phyloP scores from a whole-genome alignment of 2,888 invertebrate genomes.

The Calameuta filiformis region DNA sequence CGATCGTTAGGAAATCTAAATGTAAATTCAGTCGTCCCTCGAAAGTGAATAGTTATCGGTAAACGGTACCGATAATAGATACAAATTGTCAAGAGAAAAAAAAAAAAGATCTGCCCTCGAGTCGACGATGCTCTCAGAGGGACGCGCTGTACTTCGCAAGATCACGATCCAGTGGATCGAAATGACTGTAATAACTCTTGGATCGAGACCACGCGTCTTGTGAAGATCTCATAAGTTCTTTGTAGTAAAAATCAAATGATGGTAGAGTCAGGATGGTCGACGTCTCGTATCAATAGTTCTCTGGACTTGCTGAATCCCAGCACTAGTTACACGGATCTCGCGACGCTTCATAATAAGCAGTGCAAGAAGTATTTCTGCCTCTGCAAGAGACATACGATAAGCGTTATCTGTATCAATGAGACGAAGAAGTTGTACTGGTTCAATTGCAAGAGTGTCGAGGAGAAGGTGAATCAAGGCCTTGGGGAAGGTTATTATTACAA shows the following conservation, averaged over 20 bases:
- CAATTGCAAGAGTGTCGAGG: slow-evolving; percentile 59
- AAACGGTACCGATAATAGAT: not conserved
- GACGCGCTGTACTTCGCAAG: not conserved
- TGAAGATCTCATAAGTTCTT: not conserved
- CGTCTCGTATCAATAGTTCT: slow-evolving; percentile 48
- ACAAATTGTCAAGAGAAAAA: not conserved
- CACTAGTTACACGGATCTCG: slow-evolving; percentile 54
- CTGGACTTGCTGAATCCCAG: slow-evolving; percentile 55
- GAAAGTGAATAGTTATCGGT: not conserved
- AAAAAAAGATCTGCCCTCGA: not conserved
- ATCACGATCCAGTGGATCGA: not conserved
- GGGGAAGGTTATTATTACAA: slow-evolving; percentile 62
- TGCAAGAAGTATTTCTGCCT: slow-evolving; percentile 61
- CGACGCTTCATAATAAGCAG: slow-evolving; percentile 49
- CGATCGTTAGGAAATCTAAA: not conserved
- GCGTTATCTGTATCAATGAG: slow-evolving; percentile 61
- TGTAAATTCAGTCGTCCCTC: not conserved
- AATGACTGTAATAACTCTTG: too few relatives aligned
- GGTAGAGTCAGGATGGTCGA: slow-evolving; percentile 59
- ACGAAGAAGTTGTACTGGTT: slow-evolving; percentile 60
- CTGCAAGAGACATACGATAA: slow-evolving; percentile 60
- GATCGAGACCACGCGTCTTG: not conserved
- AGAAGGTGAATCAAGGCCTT: slow-evolving; percentile 56
- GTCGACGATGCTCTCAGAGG: not conserved
- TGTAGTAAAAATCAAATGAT: slow-evolving; percentile 42